Base-by-base conservation (phyloP, 2,888 invertebrate genomes). In the Allolobophora icterica region DNA sequence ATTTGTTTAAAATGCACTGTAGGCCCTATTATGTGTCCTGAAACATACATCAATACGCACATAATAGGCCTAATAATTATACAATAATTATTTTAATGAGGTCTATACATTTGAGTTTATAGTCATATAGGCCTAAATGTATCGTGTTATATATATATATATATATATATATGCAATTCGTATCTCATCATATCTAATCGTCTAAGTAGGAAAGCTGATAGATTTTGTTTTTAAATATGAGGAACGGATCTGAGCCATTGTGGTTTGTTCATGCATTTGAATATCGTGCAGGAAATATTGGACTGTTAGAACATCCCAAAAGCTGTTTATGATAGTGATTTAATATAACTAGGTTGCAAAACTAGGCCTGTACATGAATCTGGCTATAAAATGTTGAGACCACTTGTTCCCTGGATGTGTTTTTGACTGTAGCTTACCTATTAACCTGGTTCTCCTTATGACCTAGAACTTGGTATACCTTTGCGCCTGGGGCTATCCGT, bases 321-420 rank as follows among this genome's bases (percentile, higher is more conserved):
- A 17, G 71, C 30, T 71, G 71, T n/a, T 71, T 1, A 30, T 71
- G 11, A 11, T n/a, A n/a, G 71, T 71, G 30, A n/a, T n/a, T 71
- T 71, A 1, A 71, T 71, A 71, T 30, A n/a, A 71, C 71, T 71
- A n/a, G 11, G n/a, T n/a, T n/a, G 71, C 30, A 71, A 71, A 71
- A 71, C 71, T n/a, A 38, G 3, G 8, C n/a, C n/a, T n/a, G n/a
- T n/a, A n/a, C n/a, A n/a, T 30, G 71, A 71, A 8, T n/a, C 11
- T n/a, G n/a, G n/a, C 30, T 71, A 71, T 6, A n/a, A 21, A 71
- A 13, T 30, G 30, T 13, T 71, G 30, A 52, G 30, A 71, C 30
- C 71, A 71, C n/a, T 71, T 71, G 30, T n/a, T 71, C 71, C n/a
- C 71, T 71, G n/a, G 71, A 71, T n/a, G 71, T 71, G 71, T 71